These are phyloP conservation scores for Byasa hedistus DNA, from an alignment of 2,888 invertebrate species.

Conservation along the genomic window DNA sequence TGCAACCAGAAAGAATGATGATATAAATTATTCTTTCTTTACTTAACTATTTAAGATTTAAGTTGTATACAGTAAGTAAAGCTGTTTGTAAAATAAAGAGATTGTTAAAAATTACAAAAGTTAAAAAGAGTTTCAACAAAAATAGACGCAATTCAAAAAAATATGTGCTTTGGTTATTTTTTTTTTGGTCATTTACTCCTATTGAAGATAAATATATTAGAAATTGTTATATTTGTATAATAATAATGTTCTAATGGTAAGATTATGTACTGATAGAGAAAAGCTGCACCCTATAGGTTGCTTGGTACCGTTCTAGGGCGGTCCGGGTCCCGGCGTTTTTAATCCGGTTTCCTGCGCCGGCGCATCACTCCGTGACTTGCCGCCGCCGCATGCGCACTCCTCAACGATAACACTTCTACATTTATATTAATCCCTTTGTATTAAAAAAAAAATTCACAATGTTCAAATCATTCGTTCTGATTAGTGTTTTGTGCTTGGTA, in stretches of 20 bases:
- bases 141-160: not conserved
- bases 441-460: conserved; percentile 46
- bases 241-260: not conserved
- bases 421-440: conserved; percentile 15
- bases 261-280: conserved; percentile 13
- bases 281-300: conserved; percentile 28
- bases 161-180: not conserved
- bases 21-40: not conserved
- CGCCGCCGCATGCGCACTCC: conserved; percentile 53
- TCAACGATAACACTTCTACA: conserved; percentile 36
- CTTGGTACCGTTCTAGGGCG: conserved; percentile 38
- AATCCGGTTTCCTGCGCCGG: conserved; percentile 61
- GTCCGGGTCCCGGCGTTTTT: conserved; percentile 48
- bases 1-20: not conserved
- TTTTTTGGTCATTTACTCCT: not conserved
- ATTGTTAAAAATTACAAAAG: no score
- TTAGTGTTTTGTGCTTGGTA: conserved; percentile 64
- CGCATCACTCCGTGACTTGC: conserved; percentile 67
- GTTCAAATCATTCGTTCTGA: conserved; percentile 61
- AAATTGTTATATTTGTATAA: not conserved
- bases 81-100: no score
- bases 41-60: no score
- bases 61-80: no score
- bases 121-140: no score
- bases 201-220: not conserved